Evolutionary conservation across 1,140 invertebrate genomes (phyloP).

Genomic region (Zaprionus tsacasi): DNA sequence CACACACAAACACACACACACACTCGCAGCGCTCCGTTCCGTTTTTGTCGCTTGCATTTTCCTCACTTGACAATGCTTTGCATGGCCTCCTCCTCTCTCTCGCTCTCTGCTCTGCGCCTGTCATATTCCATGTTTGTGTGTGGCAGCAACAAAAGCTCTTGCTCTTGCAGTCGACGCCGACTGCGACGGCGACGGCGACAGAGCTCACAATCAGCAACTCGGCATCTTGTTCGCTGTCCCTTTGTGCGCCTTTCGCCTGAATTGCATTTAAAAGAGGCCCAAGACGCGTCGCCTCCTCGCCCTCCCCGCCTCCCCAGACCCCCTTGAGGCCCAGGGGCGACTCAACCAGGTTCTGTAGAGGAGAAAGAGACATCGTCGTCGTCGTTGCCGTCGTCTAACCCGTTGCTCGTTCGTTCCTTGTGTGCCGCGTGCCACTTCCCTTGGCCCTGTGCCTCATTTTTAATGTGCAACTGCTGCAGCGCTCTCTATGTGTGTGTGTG

Average conservation of each 20-base stretch:
- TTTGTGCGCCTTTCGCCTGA: constrained; percentile 82
- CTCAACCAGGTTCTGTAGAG: constrained; percentile 71
- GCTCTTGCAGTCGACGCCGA: constrained; percentile 56
- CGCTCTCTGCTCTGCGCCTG: constrained; percentile 46
- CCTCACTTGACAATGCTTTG: constrained; percentile 80
- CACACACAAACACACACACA: constrained; percentile 48
- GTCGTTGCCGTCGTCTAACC: constrained; percentile 42
- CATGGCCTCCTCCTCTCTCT: constrained; percentile 38
- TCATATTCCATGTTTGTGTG: constrained; percentile 82
- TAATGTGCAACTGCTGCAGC: constrained; percentile 66
- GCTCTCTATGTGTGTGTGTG: constrained; percentile 29
- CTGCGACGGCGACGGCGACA: constrained; percentile 39
- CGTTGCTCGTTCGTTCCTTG: neutral
- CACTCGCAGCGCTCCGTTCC: constrained; percentile 34
- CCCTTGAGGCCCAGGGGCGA: constrained; percentile 22
- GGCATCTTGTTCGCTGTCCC: constrained; percentile 82
- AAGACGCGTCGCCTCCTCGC: neutral
- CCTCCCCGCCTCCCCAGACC: neutral
- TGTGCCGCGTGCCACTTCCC: neutral
- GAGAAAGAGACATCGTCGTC: constrained; percentile 67
- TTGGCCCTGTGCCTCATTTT: constrained; percentile 67
- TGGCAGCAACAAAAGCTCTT: constrained; percentile 79
- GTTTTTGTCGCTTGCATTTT: constrained; percentile 75
- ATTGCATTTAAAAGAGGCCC: constrained; percentile 70
- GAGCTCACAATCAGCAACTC: constrained; percentile 79